phyloP scores from a whole-genome alignment of 2,113 vertebrate genomes.

The Ascaphus truei region DNA sequence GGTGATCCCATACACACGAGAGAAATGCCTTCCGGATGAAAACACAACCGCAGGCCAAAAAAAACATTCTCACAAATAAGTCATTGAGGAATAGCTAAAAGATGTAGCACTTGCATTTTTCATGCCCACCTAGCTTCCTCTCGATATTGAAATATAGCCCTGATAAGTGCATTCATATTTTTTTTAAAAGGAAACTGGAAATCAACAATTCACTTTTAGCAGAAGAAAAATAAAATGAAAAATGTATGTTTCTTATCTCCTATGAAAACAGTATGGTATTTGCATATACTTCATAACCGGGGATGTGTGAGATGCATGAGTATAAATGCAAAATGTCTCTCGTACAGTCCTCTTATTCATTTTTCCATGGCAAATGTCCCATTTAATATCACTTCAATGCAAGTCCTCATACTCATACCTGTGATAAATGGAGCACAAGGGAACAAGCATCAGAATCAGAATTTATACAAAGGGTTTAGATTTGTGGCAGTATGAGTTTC shows the following conservation, averaged over 20 bases:
- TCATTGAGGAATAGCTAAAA: constrained; percentile 11
- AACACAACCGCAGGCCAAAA: not conserved
- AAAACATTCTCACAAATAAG: constrained; percentile 12
- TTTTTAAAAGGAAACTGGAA: not conserved
- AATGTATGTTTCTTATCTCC: not conserved
- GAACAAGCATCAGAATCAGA: no score
- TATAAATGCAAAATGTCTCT: not conserved
- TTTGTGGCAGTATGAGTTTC: no score
- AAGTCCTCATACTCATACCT: no score
- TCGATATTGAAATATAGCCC: not conserved
- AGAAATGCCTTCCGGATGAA: not conserved
- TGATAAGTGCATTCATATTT: not conserved
- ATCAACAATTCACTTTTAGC: constrained; percentile 1
- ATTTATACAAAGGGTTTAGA: no score
- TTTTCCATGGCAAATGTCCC: not conserved
- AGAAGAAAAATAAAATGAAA: not conserved
- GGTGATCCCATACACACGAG: not conserved
- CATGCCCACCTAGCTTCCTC: not conserved
- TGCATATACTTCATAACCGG: not conserved
- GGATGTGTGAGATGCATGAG: not conserved
- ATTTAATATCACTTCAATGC: not conserved
- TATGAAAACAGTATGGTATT: not conserved
- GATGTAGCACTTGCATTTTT: not conserved
- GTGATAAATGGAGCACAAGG: not conserved
- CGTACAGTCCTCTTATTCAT: not conserved